Conservation (phyloP, 2,797 vertebrate genomes). For the Sparidentex hasta region DNA sequence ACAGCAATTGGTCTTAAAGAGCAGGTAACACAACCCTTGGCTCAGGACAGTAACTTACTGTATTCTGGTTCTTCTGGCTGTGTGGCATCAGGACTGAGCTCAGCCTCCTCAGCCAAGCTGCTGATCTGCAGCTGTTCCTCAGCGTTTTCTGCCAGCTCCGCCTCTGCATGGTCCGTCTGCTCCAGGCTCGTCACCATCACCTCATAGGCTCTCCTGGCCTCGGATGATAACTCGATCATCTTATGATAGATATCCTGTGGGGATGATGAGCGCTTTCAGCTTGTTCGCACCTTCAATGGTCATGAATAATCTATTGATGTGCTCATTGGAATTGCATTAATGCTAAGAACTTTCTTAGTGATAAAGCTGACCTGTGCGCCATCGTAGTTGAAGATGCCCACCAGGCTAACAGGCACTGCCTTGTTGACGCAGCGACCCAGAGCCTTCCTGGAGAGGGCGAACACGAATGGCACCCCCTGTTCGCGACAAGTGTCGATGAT, state of each 20-base stretch:
- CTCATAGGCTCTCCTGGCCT: constrained; percentile 92
- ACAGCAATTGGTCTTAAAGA: not conserved
- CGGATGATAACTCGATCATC: constrained; percentile 94
- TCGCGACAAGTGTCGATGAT: constrained; percentile 94
- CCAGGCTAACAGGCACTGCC: constrained; percentile 95
- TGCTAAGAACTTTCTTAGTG: not conserved
- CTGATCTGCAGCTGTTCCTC: constrained; percentile 54
- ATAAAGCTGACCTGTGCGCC: constrained; percentile 92
- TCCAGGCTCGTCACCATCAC: constrained; percentile 88
- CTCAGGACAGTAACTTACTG: constrained; percentile 82
- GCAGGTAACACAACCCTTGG: not conserved
- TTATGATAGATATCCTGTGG: constrained; percentile 94
- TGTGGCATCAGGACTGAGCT: constrained; percentile 52
- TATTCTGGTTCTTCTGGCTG: constrained; percentile 89
- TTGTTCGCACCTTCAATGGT: not conserved
- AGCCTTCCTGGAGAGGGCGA: constrained; percentile 95
- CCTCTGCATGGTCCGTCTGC: constrained; percentile 46
- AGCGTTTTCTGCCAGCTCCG: constrained; percentile 30
- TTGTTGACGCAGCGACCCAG: constrained; percentile 96
- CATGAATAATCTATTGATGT: not conserved
- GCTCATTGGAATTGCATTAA: too few relatives aligned
- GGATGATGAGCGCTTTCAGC: not conserved
- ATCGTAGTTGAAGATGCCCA: constrained; percentile 98
- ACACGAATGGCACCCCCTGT: constrained; percentile 95
- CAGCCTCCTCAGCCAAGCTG: constrained; percentile 40